Evolutionary conservation across 1,140 invertebrate genomes (phyloP).

Genomic region (Lerema accius): DNA sequence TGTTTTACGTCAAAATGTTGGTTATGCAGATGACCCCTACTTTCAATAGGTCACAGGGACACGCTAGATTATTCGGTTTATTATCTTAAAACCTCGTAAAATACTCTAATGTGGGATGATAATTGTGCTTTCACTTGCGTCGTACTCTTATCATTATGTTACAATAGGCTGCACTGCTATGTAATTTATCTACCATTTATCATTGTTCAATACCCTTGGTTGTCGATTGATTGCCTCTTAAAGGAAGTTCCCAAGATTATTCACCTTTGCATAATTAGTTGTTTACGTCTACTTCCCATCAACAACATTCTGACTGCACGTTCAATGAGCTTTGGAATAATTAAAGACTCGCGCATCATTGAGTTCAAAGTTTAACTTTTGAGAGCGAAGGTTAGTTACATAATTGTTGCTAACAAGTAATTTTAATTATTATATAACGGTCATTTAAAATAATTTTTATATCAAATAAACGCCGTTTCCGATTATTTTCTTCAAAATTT

Average conservation of each 20-base stretch:
- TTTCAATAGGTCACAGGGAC: conserved; percentile 61
- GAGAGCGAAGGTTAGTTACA: too few species aligned
- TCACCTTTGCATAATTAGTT: conserved; percentile 40
- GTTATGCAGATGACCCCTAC: conserved; percentile 57
- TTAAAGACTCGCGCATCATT: conserved; percentile 17
- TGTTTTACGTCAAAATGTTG: conserved; percentile 52
- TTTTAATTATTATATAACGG: too few species aligned
- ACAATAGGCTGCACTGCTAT: conserved; percentile 17
- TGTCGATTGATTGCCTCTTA: conserved; percentile 44
- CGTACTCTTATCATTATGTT: too few species aligned
- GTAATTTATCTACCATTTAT: conserved; percentile 34
- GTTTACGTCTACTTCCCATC: conserved; percentile 38
- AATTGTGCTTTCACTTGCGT: conserved; percentile 47
- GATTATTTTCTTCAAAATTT: too few species aligned
- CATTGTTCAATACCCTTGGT: conserved; percentile 31
- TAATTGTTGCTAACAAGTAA: too few species aligned
- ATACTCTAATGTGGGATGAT: conserved; percentile 32
- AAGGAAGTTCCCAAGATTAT: conserved; percentile 41
- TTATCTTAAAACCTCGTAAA: conserved; percentile 40
- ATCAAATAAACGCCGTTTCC: too few species aligned
- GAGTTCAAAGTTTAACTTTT: too few species aligned
- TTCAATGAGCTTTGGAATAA: conserved; percentile 21
- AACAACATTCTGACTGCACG: conserved; percentile 21
- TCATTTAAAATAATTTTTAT: too few species aligned
- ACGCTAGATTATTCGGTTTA: conserved; percentile 46